Conservation (phyloP, 2,797 vertebrate species). For the Cuculus canorus region DNA sequence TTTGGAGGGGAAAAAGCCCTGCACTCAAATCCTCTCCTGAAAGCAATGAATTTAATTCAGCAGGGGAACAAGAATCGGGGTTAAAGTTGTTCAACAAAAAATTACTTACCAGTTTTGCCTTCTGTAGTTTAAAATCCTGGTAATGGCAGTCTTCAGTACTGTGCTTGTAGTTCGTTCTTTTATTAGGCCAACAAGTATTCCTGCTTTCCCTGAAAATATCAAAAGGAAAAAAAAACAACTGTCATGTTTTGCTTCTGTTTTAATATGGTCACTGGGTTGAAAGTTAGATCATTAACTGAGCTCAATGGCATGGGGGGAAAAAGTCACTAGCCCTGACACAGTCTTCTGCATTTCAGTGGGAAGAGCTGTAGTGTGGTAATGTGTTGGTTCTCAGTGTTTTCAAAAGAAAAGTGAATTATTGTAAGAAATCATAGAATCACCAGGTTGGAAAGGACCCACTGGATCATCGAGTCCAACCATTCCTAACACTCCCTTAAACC, state of each 20-base stretch:
- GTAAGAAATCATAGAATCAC: too few species aligned
- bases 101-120: background rate
- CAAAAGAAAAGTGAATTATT: background rate
- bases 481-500: too few species aligned
- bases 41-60: background rate
- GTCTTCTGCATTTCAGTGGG: background rate
- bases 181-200: background rate
- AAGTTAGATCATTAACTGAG: background rate
- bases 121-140: background rate
- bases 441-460: too few species aligned
- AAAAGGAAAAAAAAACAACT: background rate
- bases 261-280: background rate
- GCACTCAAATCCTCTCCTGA: background rate
- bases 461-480: too few species aligned
- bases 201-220: background rate
- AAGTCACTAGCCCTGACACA: background rate
- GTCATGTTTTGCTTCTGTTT: background rate
- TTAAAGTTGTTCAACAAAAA: background rate
- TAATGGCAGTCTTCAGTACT: background rate
- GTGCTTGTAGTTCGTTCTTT: background rate
- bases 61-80: background rate
- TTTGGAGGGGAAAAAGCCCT: background rate
- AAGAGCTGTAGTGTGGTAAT: background rate
- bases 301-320: accelerated
- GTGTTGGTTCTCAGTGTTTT: background rate